Base-by-base conservation (phyloP, 2,113 vertebrate genomes). In the Aix galericulata region DNA sequence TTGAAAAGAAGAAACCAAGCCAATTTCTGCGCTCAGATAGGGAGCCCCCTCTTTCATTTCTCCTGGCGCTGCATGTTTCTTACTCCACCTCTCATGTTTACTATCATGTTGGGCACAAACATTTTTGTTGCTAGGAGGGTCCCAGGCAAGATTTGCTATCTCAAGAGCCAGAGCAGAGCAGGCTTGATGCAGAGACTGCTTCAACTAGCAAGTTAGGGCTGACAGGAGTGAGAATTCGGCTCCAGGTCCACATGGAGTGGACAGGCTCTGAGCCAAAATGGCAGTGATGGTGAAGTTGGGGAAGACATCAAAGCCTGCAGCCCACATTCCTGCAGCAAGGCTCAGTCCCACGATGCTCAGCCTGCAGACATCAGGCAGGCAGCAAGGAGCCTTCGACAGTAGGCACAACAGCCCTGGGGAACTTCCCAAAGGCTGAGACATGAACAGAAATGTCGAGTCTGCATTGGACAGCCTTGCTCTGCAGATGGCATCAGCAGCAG, bases 111-210 rank as follows among this genome's bases (percentile, higher is more conserved):
- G 89, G 87, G 91, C 91, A 94, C 93, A 96, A 96, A 94, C 72
- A 82, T 73, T 40, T 56, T 82, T 85, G 95, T 94, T 97, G 94
- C 92, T 96, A 96, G 96, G 96, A 95, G 88, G 82, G 67, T n/a
- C 72, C 42, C 2, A 34, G 71, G 77, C 93, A 92, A 91, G 71
- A 88, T 82, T 29, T 80, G 69, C 58, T 79, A 55, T 40, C 80
- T 64, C 0, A 0, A 89, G 85, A 83, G 77, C 77, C 86, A 92
- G 50, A 89, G 79, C 42, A 71, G 67, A 94, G 88, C 74, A 86
- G 80, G 69, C 60, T 86, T 2, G 1, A 22, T 7, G 29, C 60
- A 86, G 68, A 64, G 44, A 17, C 40, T 73, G 50, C 52, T 86
- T 48, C 2, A 2, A 14, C 48, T 63, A 63, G 75, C 68, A 86